Evolutionary conservation across 2,113 vertebrate species (phyloP), one percentile per base, ranked within the genome.

Genomic region (Baryphthengus martii): DNA sequence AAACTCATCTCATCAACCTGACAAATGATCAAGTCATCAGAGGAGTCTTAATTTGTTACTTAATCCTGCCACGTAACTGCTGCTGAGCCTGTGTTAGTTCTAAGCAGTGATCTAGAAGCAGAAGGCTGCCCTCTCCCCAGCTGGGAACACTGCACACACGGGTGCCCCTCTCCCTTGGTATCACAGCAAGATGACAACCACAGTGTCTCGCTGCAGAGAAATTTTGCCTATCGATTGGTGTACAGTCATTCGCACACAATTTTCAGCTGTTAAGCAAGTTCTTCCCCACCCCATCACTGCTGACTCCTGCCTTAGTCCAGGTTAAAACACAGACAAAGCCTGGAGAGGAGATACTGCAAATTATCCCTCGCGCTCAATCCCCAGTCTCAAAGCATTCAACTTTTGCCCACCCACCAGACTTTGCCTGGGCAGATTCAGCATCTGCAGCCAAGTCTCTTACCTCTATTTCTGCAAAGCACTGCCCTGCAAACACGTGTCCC

Each of bases 391-490:
- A 79, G 21, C 61, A 63, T 20, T 47, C 63, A 72, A 21, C 11
- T 33, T 35, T 19, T 18, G 6, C 10, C 4, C 12, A 11, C 21
- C 3, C 33, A 6, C 8, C 47, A 77, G 66, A 33, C 83, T 52
- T 10, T 13, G 18, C 55, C 90, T 44, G 40, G 71, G 25, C n/a
- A 73, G 29, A 56, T 44, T n/a, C 63, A 61, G 58, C 35, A 35
- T 11, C 62, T 61, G 56, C 83, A 94, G 77, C 26, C 25, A 65
- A 20, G 52, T 26, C 37, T 35, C 89, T 97, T 88, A 99, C 99
- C 99, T 99, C 99, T 77, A 99, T 99, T 96, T 99, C 99, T 74
- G 99, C 99, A 28, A 99, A 99, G 97, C 99, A 99, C 94, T 99
- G 99, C 79, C 99, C 99, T 65, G 99, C 77, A 93, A 99, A 99